A percentile compares a stretch with the other conserved stretches of the same genome.
phyloP scores from a whole-genome alignment of 2,888 invertebrate genomes.

The Autographa pulchrina region DNA sequence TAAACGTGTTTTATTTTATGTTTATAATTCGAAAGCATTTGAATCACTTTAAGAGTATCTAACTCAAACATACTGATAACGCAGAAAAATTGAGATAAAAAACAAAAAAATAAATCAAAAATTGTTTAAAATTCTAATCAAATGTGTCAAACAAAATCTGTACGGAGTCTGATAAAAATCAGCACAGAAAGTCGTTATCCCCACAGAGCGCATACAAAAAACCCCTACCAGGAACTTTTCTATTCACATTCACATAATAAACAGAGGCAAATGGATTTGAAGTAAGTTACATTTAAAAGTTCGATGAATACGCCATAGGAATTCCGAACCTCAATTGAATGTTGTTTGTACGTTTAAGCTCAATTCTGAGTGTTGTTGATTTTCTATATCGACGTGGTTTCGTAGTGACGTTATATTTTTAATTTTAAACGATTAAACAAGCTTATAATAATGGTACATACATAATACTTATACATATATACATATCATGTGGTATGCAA shows the following conservation, averaged over 20 bases:
- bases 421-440: neutral
- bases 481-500: no score
- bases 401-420: neutral
- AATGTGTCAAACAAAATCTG: neutral
- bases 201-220: constrained; percentile 8
- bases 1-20: no score
- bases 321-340: constrained; percentile 37
- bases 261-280: constrained; percentile 21
- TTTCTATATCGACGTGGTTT: neutral
- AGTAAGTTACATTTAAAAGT: constrained; percentile 22
- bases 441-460: no score
- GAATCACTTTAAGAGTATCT: no score
- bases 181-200: neutral
- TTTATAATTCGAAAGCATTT: no score
- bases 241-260: constrained; percentile 22
- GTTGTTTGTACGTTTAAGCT: neutral
- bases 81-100: no score
- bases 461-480: no score
- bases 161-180: neutral
- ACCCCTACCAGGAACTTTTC: constrained; percentile 32
- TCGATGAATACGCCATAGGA: constrained; percentile 13
- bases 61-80: no score
- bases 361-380: constrained; percentile 2
- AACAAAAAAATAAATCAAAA: neutral
- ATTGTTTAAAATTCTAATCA: neutral